Evolutionary conservation across 2,888 invertebrate genomes (phyloP), one percentile per base, ranked within the genome.

Genomic region (Tetropium fuscum): DNA sequence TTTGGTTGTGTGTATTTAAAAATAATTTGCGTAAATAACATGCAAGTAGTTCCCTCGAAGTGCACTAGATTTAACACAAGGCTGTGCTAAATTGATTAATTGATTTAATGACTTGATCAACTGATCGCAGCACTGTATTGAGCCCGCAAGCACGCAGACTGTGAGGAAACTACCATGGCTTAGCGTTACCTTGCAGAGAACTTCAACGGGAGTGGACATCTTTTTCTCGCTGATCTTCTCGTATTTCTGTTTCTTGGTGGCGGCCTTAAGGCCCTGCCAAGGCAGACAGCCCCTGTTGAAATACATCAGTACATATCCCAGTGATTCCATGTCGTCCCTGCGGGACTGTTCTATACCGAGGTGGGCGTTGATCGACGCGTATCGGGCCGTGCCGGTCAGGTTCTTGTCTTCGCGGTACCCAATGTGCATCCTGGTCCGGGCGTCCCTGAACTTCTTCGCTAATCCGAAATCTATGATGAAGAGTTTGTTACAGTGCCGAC

Each of bases 181-280:
- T n/a, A n/a, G n/a, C n/a, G n/a, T n/a, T 81, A 92, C 93, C 87
- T 98, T 97, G 87, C 98, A 98, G 70, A 99, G 88, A 74, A 94
- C 93, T 87, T 98, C 98, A 66, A 98, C 95, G 3, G 98, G 96
- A 30, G 98, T 98, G 58, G 97, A 96, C 98, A 98, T 98, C 84
- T 99, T 99, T 86, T 98, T 98, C 84, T 99, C 98, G 80, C 97
- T 97, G 80, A 99, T 99, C 83, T 97, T 94, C 83, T 99, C 98
- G 82, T 99, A 98, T 82, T 98, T 99, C 81, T 98, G 98, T 83
- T 97, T 97, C 86, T 98, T 99, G 55, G 95, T 98, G 65, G 95
- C 96, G 41, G 98, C 99, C 84, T 94, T 97, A 72, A 98, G 87
- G 20, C 98, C 98, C 83, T 98, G 98, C 98, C 98, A 98, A 1